Conservation (phyloP, 2,113 vertebrate genomes). For the Callocephalon fimbriatum region DNA sequence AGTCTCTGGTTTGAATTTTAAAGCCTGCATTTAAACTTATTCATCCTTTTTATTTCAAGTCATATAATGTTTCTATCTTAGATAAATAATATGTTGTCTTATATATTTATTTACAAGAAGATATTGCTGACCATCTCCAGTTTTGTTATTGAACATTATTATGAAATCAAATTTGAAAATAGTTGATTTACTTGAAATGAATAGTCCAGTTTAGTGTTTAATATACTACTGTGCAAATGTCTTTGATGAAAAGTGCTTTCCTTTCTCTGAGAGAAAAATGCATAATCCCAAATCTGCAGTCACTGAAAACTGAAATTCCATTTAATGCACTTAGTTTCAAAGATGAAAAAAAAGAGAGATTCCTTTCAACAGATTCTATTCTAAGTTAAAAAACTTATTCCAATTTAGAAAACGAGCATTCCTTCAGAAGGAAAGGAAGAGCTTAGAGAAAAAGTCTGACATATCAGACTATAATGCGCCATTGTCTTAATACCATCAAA, state of each 20-base stretch:
- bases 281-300: not conserved
- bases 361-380: conserved; percentile 1
- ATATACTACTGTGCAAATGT: not conserved
- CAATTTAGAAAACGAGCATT: not conserved
- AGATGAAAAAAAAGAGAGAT: not conserved
- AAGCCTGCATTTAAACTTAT: not conserved
- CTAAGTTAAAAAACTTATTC: not conserved
- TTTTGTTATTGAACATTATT: not conserved
- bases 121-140: not conserved
- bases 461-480: conserved; percentile 54
- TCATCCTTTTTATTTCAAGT: not conserved
- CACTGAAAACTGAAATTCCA: not conserved
- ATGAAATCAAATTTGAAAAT: not conserved
- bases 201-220: not conserved
- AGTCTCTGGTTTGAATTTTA: not conserved
- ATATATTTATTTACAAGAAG: not conserved
- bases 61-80: not conserved
- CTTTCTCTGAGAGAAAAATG: not conserved
- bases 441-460: conserved; percentile 37
- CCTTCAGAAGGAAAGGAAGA: conserved; percentile 23
- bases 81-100: not conserved
- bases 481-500: conserved; percentile 75
- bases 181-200: not conserved
- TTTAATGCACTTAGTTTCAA: conserved; percentile 24
- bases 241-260: not conserved